A percentile compares a stretch with the other conserved stretches of the same genome.
These are phyloP conservation scores for Chlorodrepanis virens DNA, from an alignment of 2,113 vertebrate species.

Conservation along the genomic window DNA sequence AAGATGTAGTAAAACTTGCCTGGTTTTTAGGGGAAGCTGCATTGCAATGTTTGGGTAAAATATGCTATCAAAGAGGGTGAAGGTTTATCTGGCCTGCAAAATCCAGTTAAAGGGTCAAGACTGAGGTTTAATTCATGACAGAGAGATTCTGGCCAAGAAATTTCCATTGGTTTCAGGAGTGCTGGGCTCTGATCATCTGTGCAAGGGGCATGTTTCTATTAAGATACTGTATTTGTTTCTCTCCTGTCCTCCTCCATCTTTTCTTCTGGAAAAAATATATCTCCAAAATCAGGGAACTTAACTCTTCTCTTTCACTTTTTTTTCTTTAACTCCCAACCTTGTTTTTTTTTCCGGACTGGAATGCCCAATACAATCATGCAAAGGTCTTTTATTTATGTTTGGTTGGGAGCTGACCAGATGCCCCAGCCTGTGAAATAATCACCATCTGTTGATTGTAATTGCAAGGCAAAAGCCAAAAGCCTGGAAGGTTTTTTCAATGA, in stretches of 20 bases:
- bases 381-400: constrained; percentile 56
- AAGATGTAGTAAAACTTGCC: background rate
- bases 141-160: background rate
- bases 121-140: background rate
- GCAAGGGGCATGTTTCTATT: background rate
- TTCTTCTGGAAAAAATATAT: background rate
- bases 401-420: constrained; percentile 60
- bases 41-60: background rate
- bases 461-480: constrained; percentile 61
- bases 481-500: constrained; percentile 60
- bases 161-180: background rate
- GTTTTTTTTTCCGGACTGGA: background rate
- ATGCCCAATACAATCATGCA: background rate
- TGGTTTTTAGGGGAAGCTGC: background rate
- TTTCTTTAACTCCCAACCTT: background rate
- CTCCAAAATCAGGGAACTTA: background rate
- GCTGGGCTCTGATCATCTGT: background rate
- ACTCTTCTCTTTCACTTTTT: background rate
- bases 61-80: background rate
- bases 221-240: background rate
- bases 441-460: constrained; percentile 67
- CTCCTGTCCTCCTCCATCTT: accelerated
- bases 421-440: constrained; percentile 62
- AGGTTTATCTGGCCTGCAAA: background rate
- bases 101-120: background rate